Evolutionary conservation across 37 sponge, comb jelly and placozoan genomes (phyloP).

Genomic region (Haliclona indistincta): DNA sequence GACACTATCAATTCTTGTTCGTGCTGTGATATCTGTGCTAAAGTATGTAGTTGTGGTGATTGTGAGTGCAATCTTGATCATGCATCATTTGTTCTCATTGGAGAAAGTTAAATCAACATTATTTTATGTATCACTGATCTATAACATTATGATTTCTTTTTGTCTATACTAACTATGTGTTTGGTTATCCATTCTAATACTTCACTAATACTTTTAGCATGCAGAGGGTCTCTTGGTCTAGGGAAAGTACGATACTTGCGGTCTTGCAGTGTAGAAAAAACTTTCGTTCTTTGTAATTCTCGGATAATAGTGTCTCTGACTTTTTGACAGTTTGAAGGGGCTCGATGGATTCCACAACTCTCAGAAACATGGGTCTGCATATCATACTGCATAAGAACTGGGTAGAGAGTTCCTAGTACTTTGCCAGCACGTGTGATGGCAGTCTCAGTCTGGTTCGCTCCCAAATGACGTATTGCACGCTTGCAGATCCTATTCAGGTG

Average conservation of each 20-base stretch:
- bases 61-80: no score
- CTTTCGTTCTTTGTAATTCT: not conserved
- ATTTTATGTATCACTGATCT: no score
- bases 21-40: conserved; percentile 13
- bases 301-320: no score
- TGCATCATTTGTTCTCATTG: no score
- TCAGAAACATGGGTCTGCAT: not conserved
- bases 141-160: no score
- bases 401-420: not conserved
- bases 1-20: not conserved
- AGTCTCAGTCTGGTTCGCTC: conserved; percentile 13
- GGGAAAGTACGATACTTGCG: not conserved
- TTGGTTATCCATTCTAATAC: no score
- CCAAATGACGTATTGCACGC: not conserved
- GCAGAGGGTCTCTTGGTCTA: not conserved
- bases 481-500: not conserved
- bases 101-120: no score
- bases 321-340: no score
- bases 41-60: not conserved
- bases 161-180: no score
- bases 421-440: not conserved
- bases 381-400: conserved; percentile 6
- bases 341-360: not conserved
- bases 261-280: not conserved
- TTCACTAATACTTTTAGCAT: not conserved